Percentiles rank a stretch among this genome's conserved stretches.
Evolutionary conservation across 2,888 invertebrate species (phyloP).

Genomic region (Venusia cambrica): DNA sequence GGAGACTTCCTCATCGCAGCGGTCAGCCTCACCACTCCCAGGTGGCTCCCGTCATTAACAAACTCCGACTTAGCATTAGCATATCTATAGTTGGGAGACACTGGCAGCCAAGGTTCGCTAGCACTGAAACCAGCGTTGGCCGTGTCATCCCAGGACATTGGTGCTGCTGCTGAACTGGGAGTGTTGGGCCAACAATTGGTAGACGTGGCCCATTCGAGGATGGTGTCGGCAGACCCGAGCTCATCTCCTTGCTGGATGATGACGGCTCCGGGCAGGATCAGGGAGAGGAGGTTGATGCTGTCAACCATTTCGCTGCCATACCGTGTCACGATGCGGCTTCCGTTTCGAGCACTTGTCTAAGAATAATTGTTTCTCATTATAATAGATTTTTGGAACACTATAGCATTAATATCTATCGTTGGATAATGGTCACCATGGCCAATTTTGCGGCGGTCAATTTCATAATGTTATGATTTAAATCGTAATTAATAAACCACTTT

Average conservation of each 20-base stretch:
- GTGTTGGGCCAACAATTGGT: slow-evolving; percentile 75
- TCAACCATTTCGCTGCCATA: slow-evolving; percentile 84
- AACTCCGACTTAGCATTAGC: slow-evolving; percentile 83
- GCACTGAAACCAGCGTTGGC: slow-evolving; percentile 70
- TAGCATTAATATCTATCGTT: slow-evolving; percentile 9
- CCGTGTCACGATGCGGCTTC: slow-evolving; percentile 78
- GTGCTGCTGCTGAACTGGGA: slow-evolving; percentile 45
- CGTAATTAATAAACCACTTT: too few relatives aligned
- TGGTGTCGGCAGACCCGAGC: slow-evolving; percentile 81
- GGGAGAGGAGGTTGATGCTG: slow-evolving; percentile 84
- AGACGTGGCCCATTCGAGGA: slow-evolving; percentile 68
- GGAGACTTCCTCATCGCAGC: slow-evolving; percentile 68
- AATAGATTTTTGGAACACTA: slow-evolving; percentile 2
- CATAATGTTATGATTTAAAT: too few relatives aligned
- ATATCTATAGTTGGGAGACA: slow-evolving; percentile 82
- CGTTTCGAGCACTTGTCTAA: slow-evolving; percentile 55
- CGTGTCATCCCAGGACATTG: slow-evolving; percentile 71
- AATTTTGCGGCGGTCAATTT: slow-evolving; percentile 7
- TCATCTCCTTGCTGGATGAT: slow-evolving; percentile 92
- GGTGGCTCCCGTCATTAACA: slow-evolving; percentile 71
- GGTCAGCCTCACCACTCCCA: slow-evolving; percentile 54
- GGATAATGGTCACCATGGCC: slow-evolving; percentile 8
- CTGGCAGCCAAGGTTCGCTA: slow-evolving; percentile 85
- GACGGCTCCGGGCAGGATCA: slow-evolving; percentile 87
- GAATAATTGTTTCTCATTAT: slow-evolving; percentile 16